These are phyloP conservation scores for Saccostrea glomerata DNA, from an alignment of 1,140 invertebrate species.

Conservation along the genomic window DNA sequence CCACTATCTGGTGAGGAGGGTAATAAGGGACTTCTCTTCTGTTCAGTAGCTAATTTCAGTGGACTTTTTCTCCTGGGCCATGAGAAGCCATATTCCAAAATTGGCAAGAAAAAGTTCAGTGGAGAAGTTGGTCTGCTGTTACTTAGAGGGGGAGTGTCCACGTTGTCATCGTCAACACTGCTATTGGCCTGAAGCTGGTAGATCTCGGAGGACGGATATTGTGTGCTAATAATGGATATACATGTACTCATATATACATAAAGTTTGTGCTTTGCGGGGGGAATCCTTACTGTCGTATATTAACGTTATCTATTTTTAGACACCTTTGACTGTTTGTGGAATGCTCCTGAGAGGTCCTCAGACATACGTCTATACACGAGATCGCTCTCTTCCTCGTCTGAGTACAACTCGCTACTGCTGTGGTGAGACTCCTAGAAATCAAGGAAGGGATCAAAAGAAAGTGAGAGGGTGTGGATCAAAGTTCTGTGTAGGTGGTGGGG, in stretches of 20 bases:
- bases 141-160: constrained; percentile 36
- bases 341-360: constrained; percentile 21
- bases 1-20: constrained; percentile 54
- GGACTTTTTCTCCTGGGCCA: constrained; percentile 59
- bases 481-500: constrained; percentile 25
- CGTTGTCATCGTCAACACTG: constrained; percentile 45
- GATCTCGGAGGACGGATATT: constrained; percentile 41
- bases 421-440: constrained; percentile 8
- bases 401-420: constrained; percentile 30
- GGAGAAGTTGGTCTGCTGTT: constrained; percentile 56
- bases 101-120: constrained; percentile 49
- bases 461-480: constrained; percentile 29
- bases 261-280: neutral
- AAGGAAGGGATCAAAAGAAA: constrained; percentile 35
- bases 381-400: constrained; percentile 18
- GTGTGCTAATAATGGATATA: too few species aligned
- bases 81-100: constrained; percentile 57
- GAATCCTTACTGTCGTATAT: neutral
- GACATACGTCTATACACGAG: constrained; percentile 25
- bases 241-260: too few species aligned
- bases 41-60: constrained; percentile 42
- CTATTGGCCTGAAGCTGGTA: constrained; percentile 37
- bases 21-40: constrained; percentile 50
- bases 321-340: constrained; percentile 19
- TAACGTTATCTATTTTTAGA: neutral